Evolutionary conservation across 2,888 invertebrate species (phyloP), one percentile per base, ranked within the genome.

Genomic region (Pachycephus smyrnensis): DNA sequence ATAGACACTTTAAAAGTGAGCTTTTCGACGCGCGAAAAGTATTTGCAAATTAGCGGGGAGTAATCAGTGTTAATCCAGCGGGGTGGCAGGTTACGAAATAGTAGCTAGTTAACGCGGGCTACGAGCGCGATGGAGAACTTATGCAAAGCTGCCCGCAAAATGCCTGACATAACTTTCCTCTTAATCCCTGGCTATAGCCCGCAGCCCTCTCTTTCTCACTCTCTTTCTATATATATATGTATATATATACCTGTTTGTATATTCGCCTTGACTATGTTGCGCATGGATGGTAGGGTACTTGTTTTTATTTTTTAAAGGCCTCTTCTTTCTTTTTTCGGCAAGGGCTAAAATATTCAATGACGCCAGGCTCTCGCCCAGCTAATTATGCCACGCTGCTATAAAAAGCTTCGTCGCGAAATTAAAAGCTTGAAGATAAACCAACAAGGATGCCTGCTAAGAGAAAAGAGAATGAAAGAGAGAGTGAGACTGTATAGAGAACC

Each of bases 131-230:
- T 80, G 83, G 80, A 81, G 83, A 87, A 88, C 86, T 90, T 89
- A 89, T 90, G 90, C 88, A 90, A 90, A 90, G 88, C 88, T 88
- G 83, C 81, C 87, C 87, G 85, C 88, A 86, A 89, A 89, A 90
- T 88, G 86, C 84, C 88, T 84, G 86, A 84, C 86, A 89, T 89
- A 89, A 90, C 86, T 89, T 88, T 86, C 76, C 82, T 83, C 84
- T 87, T 89, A 90, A 90, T 89, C 89, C 89, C 84, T 80, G 82
- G 81, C 79, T 78, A 81, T 82, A 79, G 84, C 81, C 80, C 78
- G 81, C 80, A 83, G 82, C 81, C 79, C 83, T 85, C 81, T 81
- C 73, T 33, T 69, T 35, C 69, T 68, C 76, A 73, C 71, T 75
- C 23, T 77, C 75, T 74, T 75, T 69, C 37, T 12, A 36, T 15